Evolutionary conservation across 2,797 vertebrate genomes (phyloP).

Genomic region (Corythornis leucogaster): DNA sequence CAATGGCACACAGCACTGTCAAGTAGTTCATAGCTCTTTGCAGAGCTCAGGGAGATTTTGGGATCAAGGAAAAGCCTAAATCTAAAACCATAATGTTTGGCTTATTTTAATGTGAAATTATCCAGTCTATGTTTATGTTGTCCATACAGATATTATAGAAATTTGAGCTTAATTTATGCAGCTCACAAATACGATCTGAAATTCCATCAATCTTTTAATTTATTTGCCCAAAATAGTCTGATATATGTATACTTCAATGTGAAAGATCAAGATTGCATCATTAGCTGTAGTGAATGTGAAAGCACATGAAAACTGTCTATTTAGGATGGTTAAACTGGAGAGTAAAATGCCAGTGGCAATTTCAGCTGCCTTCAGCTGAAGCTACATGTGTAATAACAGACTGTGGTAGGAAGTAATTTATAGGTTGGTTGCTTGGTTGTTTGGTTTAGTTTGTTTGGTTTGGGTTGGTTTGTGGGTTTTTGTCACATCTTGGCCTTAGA

Average conservation of each 20-base stretch:
- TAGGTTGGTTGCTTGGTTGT: background rate
- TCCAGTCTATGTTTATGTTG: background rate
- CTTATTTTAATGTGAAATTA: background rate
- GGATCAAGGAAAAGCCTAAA: background rate
- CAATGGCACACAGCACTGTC: background rate
- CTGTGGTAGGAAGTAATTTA: background rate
- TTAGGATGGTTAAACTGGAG: background rate
- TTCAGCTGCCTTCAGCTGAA: background rate
- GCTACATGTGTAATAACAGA: background rate
- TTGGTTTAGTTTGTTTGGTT: too few relatives aligned
- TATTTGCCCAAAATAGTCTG: background rate
- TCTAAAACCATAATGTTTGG: background rate
- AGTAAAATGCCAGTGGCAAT: background rate
- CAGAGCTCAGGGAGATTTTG: background rate
- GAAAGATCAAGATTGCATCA: background rate
- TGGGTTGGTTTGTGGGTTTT: background rate
- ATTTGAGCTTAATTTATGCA: background rate
- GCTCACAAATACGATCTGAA: background rate
- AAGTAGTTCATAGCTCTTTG: background rate
- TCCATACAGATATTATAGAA: background rate
- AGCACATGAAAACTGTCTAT: background rate
- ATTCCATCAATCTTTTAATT: background rate
- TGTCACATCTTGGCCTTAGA: background rate
- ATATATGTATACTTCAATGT: background rate
- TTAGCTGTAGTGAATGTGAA: background rate